A percentile compares a stretch with the other conserved stretches of the same genome.
Evolutionary conservation across 2,888 invertebrate species (phyloP).

Genomic region (Andrena fulva): DNA sequence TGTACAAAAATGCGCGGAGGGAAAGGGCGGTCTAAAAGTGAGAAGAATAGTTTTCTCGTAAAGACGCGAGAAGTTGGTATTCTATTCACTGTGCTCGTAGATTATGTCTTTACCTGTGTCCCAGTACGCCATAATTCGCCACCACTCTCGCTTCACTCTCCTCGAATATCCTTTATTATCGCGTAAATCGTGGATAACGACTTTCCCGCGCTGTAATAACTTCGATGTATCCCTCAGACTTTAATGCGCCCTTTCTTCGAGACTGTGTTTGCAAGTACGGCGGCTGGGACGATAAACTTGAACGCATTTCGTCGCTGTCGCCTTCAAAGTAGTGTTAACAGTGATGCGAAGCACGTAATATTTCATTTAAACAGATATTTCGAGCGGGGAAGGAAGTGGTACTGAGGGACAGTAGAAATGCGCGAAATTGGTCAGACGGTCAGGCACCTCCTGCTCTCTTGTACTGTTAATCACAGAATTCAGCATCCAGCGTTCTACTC

Average conservation of each 20-base stretch:
- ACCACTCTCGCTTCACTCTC: constrained; percentile 33
- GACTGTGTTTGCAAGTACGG: not conserved
- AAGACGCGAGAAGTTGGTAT: constrained; percentile 29
- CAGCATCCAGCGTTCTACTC: not conserved
- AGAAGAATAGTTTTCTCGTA: constrained; percentile 13
- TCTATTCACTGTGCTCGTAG: constrained; percentile 18
- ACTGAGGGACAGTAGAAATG: not conserved
- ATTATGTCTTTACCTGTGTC: constrained; percentile 31
- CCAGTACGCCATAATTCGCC: constrained; percentile 44
- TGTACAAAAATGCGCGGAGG: not conserved
- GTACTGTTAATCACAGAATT: not conserved
- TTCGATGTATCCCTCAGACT: constrained; percentile 41
- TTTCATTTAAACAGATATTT: not conserved
- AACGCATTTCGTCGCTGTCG: not conserved
- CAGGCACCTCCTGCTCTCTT: too few relatives aligned
- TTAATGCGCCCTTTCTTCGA: constrained; percentile 35
- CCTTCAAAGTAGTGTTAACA: not conserved
- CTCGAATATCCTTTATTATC: constrained; percentile 56
- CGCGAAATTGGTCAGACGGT: constrained; percentile 5
- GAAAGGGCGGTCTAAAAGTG: not conserved
- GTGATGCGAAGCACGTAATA: not conserved
- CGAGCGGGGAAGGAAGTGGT: not conserved
- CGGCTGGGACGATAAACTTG: not conserved
- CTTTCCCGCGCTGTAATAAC: constrained; percentile 47
- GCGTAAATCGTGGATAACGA: constrained; percentile 60